Base-by-base conservation (phyloP, 1,140 invertebrate genomes). In the Drosophila trapezifrons region DNA sequence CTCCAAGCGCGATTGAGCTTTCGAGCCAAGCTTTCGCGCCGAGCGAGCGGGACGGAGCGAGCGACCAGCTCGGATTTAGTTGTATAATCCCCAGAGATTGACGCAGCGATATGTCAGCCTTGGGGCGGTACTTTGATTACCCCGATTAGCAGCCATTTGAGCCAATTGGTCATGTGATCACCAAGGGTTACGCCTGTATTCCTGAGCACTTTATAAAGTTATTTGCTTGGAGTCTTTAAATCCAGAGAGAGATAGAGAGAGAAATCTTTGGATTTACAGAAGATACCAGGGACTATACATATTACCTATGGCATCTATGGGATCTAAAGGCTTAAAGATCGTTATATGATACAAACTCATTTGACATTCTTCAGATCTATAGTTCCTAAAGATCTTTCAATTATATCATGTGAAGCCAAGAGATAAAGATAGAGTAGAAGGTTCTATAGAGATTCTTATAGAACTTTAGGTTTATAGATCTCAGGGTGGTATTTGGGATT, bases 81-180 rank as follows among this genome's bases (percentile, higher is more conserved):
- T 37, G 51, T 37, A 37, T 54, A 37, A 54, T 54, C 51, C 22
- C 5, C 10, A 12, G 29, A 15, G 51, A 54, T 37, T 37, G 29
- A 37, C 18, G 49, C 29, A 7, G 29, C 29, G 25, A 32, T 37
- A 15, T 15, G 32, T n/a, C 51, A 37, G 51, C 51, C 51, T 54
- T 37, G 51, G n/a, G 32, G 51, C 51, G 51, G 51, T 54, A 54
- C 51, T 54, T 54, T 54, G 32, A 54, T 54, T 54, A 37, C 51
- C 32, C 32, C 20, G 51, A 54, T 54, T 54, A 54, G 51, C 51
- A 54, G 32, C 51, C 51, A 54, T 54, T 54, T 54, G 8, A 54
- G 51, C 29, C 32, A 54, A 54, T 54, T 54, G 51, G 51, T 37
- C 51, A 54, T 12, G 32, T 54, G 51, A 54, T 54, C 51, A 20